Conservation (phyloP, 2,113 vertebrate species). For the Pholis gunnellus region DNA sequence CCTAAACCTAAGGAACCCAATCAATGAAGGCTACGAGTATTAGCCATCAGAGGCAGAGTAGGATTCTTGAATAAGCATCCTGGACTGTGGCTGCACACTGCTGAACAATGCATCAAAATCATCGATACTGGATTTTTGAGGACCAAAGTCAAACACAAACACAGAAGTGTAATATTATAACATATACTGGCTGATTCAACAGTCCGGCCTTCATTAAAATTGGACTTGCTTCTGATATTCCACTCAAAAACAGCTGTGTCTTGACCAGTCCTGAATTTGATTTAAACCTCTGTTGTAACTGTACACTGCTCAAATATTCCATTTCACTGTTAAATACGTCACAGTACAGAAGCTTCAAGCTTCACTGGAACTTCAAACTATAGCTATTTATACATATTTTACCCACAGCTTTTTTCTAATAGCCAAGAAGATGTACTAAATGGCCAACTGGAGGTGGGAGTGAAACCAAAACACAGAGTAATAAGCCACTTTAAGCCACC, state of each 20-base stretch:
- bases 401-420: background rate
- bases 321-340: no score
- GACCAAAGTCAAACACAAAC: no score
- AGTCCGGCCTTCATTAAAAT: no score
- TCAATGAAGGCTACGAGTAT: background rate
- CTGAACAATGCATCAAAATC: background rate
- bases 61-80: background rate
- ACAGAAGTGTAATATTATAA: no score
- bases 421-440: background rate
- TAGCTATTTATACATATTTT: background rate
- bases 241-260: no score
- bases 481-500: constrained; percentile 41
- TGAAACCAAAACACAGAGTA: constrained; percentile 27
- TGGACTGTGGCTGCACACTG: background rate
- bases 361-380: background rate
- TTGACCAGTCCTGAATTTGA: background rate
- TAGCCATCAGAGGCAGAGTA: background rate
- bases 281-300: background rate
- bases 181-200: no score
- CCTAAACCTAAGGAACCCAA: background rate
- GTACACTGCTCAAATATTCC: no score
- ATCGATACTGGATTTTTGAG: no score
- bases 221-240: no score
- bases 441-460: background rate
- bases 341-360: no score